Percentiles rank a stretch among this genome's conserved stretches.
Evolutionary conservation across 2,888 invertebrate genomes (phyloP).

Genomic region (Lagria hirta): DNA sequence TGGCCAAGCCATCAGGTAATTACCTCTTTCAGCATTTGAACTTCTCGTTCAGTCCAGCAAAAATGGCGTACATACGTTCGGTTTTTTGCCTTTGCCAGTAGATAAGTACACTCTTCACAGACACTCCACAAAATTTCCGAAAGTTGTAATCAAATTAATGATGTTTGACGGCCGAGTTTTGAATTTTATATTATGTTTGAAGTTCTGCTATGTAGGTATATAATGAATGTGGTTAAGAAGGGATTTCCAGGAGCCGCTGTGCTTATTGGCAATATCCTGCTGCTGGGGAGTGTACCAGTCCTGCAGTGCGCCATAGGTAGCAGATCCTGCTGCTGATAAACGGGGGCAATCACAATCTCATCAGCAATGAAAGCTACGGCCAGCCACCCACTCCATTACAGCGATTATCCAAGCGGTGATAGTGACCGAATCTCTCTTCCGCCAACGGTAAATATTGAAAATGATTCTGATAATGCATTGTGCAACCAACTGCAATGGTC

Average conservation of each 20-base stretch:
- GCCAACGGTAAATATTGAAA: slow-evolving; percentile 24
- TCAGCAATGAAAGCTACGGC: slow-evolving; percentile 51
- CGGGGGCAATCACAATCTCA: slow-evolving; percentile 51
- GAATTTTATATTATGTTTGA: too few relatives aligned
- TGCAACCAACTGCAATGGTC: slow-evolving; percentile 15
- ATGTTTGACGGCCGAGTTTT: too few relatives aligned
- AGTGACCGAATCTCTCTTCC: slow-evolving; percentile 8
- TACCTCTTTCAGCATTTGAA: slow-evolving; percentile 30
- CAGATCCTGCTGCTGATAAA: slow-evolving; percentile 50
- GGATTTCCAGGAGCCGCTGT: slow-evolving; percentile 2
- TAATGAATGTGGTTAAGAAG: too few relatives aligned
- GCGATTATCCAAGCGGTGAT: slow-evolving; percentile 36
- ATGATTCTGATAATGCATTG: slow-evolving; percentile 21
- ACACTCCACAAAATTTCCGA: too few relatives aligned
- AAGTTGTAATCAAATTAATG: too few relatives aligned
- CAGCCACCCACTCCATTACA: slow-evolving; percentile 47
- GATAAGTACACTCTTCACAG: too few relatives aligned
- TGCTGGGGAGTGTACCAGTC: slow-evolving; percentile 32
- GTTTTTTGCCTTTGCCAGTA: too few relatives aligned
- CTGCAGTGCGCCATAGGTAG: slow-evolving; percentile 43
- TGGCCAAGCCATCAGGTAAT: slow-evolving; percentile 43
- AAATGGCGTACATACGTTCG: too few relatives aligned
- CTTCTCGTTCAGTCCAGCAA: slow-evolving; percentile 7
- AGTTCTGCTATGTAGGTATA: too few relatives aligned
- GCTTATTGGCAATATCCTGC: slow-evolving; percentile 29